These are phyloP conservation scores for Anas platyrhynchos DNA, from an alignment of 2,113 vertebrate genomes.

Conservation along the genomic window DNA sequence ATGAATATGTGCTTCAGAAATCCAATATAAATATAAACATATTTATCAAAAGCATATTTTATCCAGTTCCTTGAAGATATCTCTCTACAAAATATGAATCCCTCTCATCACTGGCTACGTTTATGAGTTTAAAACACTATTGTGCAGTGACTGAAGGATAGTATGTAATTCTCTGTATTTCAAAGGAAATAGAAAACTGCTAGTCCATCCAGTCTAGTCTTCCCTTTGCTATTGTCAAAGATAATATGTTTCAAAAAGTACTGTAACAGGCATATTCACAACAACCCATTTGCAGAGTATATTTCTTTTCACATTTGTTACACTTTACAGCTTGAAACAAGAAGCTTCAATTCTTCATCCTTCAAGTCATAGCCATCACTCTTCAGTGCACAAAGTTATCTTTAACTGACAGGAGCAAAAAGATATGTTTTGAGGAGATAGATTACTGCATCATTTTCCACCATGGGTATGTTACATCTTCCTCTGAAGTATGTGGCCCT, in stretches of 20 bases:
- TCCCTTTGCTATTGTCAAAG: neutral
- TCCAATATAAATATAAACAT: neutral
- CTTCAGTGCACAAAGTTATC: neutral
- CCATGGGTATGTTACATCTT: neutral
- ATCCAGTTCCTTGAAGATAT: neutral
- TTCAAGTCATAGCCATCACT: neutral
- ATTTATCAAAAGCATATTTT: neutral
- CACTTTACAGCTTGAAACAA: neutral
- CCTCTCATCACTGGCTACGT: rapidly evolving
- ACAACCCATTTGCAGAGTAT: neutral
- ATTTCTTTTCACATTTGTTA: slow-evolving; percentile 8
- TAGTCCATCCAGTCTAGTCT: neutral
- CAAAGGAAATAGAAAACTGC: neutral
- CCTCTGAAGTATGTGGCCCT: neutral
- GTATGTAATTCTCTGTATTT: neutral
- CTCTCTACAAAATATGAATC: neutral
- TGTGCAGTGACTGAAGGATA: neutral
- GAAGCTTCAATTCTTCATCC: neutral
- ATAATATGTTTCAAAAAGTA: neutral
- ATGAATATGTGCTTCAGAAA: neutral
- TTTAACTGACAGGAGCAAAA: slow-evolving; percentile 14
- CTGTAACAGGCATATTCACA: neutral
- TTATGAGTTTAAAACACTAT: neutral
- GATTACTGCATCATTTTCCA: neutral
- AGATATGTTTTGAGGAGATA: neutral